A percentile compares a stretch with the other conserved stretches of the same genome.
These are phyloP conservation scores for Agrotis segetum DNA, from an alignment of 2,888 invertebrate genomes.

Conservation along the genomic window DNA sequence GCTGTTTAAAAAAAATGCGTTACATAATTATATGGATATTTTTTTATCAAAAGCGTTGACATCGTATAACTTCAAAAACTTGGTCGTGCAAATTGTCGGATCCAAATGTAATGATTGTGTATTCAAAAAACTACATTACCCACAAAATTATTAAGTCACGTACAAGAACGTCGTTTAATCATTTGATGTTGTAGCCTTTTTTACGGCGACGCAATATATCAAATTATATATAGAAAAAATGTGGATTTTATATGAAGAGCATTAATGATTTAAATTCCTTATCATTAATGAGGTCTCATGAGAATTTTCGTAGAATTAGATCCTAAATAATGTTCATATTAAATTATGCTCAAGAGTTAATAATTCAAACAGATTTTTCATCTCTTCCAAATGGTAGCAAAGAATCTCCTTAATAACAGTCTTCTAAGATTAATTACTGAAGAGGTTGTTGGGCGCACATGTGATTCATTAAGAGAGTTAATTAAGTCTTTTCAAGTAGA, in stretches of 20 bases:
- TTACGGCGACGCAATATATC: neutral
- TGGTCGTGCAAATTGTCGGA: neutral
- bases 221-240: conserved; percentile 8
- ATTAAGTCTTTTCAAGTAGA: conserved; percentile 50
- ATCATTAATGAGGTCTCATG: conserved; percentile 38
- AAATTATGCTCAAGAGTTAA: conserved; percentile 39
- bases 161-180: neutral
- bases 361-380: conserved; percentile 42
- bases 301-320: too few species aligned
- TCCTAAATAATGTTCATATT: conserved; percentile 33
- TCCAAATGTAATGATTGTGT: neutral
- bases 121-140: too few species aligned
- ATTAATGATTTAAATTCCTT: neutral
- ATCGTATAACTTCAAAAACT: neutral
- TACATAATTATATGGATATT: too few species aligned
- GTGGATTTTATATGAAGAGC: conserved; percentile 4
- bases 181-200: neutral
- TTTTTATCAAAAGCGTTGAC: too few species aligned
- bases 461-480: conserved; percentile 57
- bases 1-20: conserved; percentile 85
- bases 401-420: conserved; percentile 49
- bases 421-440: conserved; percentile 48
- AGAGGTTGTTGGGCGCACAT: conserved; percentile 50
- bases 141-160: too few species aligned
- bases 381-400: conserved; percentile 43